Evolutionary conservation across 2,888 invertebrate species (phyloP).

Genomic region (Spilarctia lutea): DNA sequence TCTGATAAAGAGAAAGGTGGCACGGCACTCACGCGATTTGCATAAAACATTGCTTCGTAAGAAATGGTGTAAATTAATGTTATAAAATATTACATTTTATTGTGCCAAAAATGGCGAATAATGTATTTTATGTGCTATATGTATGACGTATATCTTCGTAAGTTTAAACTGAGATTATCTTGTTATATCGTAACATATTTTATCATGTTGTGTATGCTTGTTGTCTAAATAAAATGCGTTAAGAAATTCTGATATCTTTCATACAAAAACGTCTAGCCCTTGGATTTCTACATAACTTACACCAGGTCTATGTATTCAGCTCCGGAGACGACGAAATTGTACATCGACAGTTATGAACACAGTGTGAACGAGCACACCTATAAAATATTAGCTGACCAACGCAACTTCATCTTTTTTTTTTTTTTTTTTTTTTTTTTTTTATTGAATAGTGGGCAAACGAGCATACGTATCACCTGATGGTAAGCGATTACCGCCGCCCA

Average conservation of each 20-base stretch:
- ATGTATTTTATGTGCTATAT: slow-evolving; percentile 20
- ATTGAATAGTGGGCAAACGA: too few species aligned
- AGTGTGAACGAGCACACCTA: too few species aligned
- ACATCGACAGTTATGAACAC: too few species aligned
- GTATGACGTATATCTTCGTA: slow-evolving; percentile 28
- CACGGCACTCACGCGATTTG: too few species aligned
- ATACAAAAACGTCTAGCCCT: background rate
- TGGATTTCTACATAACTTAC: background rate
- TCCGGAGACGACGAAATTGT: too few species aligned
- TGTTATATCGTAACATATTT: slow-evolving; percentile 49
- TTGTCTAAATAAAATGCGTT: slow-evolving; percentile 51
- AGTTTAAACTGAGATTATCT: slow-evolving; percentile 37
- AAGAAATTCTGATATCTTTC: slow-evolving; percentile 3
- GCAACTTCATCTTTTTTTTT: too few species aligned
- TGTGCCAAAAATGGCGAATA: slow-evolving; percentile 13
- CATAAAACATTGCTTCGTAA: background rate
- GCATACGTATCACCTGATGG: too few species aligned
- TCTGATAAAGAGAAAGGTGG: background rate
- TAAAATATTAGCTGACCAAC: too few species aligned
- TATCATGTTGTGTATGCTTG: slow-evolving; percentile 57
- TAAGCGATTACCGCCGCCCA: too few species aligned
- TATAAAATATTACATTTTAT: slow-evolving; percentile 6
- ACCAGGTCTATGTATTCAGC: background rate
- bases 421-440: too few species aligned
- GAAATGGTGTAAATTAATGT: background rate